Percentiles rank a stretch among this genome's conserved stretches.
Conservation (phyloP, 1,140 invertebrate species). For the Frieseomelitta varia region DNA sequence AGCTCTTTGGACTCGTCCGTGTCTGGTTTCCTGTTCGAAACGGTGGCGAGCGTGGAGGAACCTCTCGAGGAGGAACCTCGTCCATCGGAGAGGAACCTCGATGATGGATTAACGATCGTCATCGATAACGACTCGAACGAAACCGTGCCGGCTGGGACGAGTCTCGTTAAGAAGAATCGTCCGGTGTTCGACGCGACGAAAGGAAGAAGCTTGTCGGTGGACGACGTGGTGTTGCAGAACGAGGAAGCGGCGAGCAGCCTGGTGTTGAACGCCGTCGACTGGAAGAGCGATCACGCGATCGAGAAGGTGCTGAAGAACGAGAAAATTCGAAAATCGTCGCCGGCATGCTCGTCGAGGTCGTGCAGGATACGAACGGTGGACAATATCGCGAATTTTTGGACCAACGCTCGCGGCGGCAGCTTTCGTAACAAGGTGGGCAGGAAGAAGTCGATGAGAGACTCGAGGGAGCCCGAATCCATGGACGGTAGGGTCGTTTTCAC, state of each 20-base stretch:
- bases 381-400: conserved; percentile 72
- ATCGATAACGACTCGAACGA: conserved; percentile 30
- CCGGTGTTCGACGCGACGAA: background rate
- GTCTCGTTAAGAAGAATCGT: background rate
- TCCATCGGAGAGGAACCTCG: no score
- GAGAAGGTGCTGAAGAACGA: background rate
- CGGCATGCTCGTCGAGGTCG: conserved; percentile 53
- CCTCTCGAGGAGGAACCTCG: background rate
- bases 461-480: conserved; percentile 64
- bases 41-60: background rate
- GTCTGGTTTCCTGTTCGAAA: conserved; percentile 71
- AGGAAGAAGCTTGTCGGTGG: conserved; percentile 32
- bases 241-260: background rate
- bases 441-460: conserved; percentile 65
- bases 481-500: conserved; percentile 55
- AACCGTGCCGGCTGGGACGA: no score
- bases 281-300: background rate
- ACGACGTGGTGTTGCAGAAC: background rate
- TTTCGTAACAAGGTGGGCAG: conserved; percentile 68
- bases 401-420: conserved; percentile 62
- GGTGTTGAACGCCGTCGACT: background rate
- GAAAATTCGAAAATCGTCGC: conserved; percentile 10
- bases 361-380: conserved; percentile 67
- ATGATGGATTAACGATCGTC: conserved; percentile 38
- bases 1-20: conserved; percentile 76